These are phyloP conservation scores for Brachyistius frenatus DNA, from an alignment of 2,113 vertebrate species.

Conservation along the genomic window DNA sequence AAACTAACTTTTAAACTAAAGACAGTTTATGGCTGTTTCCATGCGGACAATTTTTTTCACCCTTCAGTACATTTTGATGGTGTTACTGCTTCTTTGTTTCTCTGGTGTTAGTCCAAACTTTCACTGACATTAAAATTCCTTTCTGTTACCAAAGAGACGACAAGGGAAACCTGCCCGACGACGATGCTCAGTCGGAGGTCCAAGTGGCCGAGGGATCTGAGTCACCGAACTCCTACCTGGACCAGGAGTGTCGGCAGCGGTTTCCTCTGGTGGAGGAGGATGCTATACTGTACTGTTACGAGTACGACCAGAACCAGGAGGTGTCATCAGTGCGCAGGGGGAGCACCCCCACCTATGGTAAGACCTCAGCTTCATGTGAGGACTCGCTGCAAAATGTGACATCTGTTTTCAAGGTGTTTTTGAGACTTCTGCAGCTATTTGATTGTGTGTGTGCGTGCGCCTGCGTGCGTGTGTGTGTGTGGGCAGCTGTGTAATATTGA, in stretches of 20 bases:
- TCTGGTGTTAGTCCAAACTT: slow-evolving; percentile 9
- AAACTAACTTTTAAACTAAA: not conserved
- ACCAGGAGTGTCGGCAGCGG: slow-evolving; percentile 94
- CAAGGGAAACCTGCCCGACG: slow-evolving; percentile 89
- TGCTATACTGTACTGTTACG: slow-evolving; percentile 95
- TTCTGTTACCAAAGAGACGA: slow-evolving; percentile 88
- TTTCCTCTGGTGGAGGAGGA: slow-evolving; percentile 97
- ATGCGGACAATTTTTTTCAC: not conserved
- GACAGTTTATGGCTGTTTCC: not conserved
- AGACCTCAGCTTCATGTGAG: slow-evolving; percentile 31
- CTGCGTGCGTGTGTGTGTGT: slow-evolving; percentile 26
- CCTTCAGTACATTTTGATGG: not conserved
- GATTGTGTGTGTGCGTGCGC: slow-evolving; percentile 14
- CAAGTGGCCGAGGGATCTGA: slow-evolving; percentile 93
- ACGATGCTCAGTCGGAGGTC: slow-evolving; percentile 88
- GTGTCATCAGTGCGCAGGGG: slow-evolving; percentile 92
- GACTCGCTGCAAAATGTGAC: slow-evolving; percentile 12
- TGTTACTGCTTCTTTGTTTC: not conserved
- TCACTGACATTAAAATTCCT: slow-evolving; percentile 1
- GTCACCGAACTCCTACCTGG: slow-evolving; percentile 98
- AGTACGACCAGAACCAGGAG: slow-evolving; percentile 95
- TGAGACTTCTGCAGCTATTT: slow-evolving; percentile 45
- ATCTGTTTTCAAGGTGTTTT: slow-evolving; percentile 29
- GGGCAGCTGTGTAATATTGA: slow-evolving; percentile 61
- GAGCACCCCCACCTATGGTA: slow-evolving; percentile 97